A percentile compares a stretch with the other conserved stretches of the same genome.
Conservation (phyloP, 2,113 vertebrate species). For the Clarias batrachus region DNA sequence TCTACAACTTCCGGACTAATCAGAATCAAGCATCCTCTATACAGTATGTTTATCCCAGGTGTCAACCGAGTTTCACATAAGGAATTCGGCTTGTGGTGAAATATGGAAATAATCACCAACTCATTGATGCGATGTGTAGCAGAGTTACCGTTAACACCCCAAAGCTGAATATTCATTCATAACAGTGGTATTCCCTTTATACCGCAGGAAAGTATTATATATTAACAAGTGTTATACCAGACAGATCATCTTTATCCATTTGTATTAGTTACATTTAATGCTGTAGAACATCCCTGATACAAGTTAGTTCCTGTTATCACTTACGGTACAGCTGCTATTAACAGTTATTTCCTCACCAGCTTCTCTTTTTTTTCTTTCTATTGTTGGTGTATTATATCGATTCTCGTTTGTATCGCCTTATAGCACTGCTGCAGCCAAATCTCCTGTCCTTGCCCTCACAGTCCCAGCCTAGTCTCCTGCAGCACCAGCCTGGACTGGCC, state of each 20-base stretch:
- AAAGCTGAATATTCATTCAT: neutral
- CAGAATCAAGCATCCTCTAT: neutral
- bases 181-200: neutral
- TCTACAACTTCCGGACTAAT: neutral
- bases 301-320: slow-evolving; percentile 11
- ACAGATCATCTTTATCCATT: neutral
- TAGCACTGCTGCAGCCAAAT: slow-evolving; percentile 87
- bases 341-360: neutral
- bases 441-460: slow-evolving; percentile 84
- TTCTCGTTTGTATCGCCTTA: slow-evolving; percentile 2
- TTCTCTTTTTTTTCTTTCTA: slow-evolving; percentile 1
- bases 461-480: slow-evolving; percentile 82
- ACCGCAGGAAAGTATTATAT: neutral
- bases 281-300: neutral
- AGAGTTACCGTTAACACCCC: neutral
- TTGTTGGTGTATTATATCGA: neutral
- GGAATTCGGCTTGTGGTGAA: neutral
- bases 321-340: neutral
- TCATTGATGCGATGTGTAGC: neutral
- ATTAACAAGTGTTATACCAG: neutral
- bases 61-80: too few relatives aligned
- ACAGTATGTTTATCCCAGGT: neutral
- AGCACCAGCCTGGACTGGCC: slow-evolving; percentile 87
- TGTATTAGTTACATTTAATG: neutral
- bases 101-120: neutral